A percentile compares a stretch with the other conserved stretches of the same genome.
Conservation (phyloP, 1,140 invertebrate species). For the Anagrus nilaparvatae region DNA sequence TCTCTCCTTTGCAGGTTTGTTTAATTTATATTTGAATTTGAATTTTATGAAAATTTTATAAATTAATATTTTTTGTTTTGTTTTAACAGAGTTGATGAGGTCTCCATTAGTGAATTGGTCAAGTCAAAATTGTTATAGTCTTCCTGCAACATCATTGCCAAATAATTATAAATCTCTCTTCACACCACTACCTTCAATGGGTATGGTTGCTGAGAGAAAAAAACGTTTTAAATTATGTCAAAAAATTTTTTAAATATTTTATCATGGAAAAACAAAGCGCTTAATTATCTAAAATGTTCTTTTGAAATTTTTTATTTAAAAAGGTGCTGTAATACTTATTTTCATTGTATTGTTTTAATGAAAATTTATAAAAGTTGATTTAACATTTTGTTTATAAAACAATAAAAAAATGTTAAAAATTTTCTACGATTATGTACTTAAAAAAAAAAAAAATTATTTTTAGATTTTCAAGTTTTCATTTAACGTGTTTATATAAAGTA, state of each 20-base stretch:
- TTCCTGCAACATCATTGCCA: constrained; percentile 36
- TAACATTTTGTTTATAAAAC: constrained; percentile 1
- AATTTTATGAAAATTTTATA: too few species aligned
- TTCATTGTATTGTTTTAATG: background rate
- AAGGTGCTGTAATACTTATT: background rate
- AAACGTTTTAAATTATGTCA: constrained; percentile 48
- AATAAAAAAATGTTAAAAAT: background rate
- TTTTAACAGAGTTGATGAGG: constrained; percentile 44
- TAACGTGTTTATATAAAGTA: constrained; percentile 29
- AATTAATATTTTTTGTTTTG: too few species aligned
- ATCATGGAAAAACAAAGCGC: constrained; percentile 4
- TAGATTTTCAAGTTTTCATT: constrained; percentile 15
- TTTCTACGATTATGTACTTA: background rate
- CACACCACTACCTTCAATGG: constrained; percentile 44
- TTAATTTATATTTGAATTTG: too few species aligned
- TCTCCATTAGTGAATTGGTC: constrained; percentile 38
- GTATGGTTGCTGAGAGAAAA: constrained; percentile 58
- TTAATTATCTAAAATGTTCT: background rate
- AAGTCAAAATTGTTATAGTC: constrained; percentile 39
- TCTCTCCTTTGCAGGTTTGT: constrained; percentile 47
- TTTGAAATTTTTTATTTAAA: background rate
- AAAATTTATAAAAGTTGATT: background rate
- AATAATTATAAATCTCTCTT: constrained; percentile 38
- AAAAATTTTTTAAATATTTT: constrained; percentile 8
- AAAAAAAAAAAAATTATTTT: background rate